Base-by-base conservation (phyloP, 2,797 vertebrate species). In the Neosalanx taihuensis region DNA sequence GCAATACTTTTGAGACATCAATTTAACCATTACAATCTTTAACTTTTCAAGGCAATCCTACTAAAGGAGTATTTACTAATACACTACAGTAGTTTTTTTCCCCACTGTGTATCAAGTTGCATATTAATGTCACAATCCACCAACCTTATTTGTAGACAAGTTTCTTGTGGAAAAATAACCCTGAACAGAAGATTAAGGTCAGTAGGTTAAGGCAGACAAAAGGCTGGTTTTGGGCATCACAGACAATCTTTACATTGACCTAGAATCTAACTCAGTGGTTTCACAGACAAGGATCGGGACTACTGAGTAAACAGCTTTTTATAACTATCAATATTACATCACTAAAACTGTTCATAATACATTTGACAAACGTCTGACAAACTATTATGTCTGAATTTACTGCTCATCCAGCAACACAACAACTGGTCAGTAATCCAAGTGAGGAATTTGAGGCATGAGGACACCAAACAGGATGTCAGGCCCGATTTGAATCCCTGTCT, bases 191-290 rank as follows among this genome's bases (percentile, higher is more conserved):
- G 18, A 17, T 56, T 56, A 56, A n/a, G 51, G 18, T 56, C 51
- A 56, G 51, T 56, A 56, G 51, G 51, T 56, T 56, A 56, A 56
- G 51, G 51, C 51, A 56, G 51, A 56, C 51, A 56, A 56, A 56
- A 56, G 51, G 51, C 51, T 56, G 4, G 51, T 56, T 56, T 56
- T 5, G 18, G 4, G 51, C 51, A 56, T 56, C 51, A 56, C 18
- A 56, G 18, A 17, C 51, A 56, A n/a, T 56, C 51, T 56, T 56
- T n/a, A 56, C 51, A n/a, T 56, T n/a, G 18, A 56, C 15, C 15
- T 56, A 17, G 51, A 46, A 13, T 9, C 41, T 10, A 13, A 46
- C 41, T 46, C 51, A n/a, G 51, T 56, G 51, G 51, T 56, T 56
- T 56, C 51, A 5, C 18, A 56, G 51, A 56, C 51, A 56, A 17